Percentiles rank a stretch among this genome's conserved stretches.
Conservation (phyloP, 2,888 invertebrate species). For the Ichneumoninae sp. region DNA sequence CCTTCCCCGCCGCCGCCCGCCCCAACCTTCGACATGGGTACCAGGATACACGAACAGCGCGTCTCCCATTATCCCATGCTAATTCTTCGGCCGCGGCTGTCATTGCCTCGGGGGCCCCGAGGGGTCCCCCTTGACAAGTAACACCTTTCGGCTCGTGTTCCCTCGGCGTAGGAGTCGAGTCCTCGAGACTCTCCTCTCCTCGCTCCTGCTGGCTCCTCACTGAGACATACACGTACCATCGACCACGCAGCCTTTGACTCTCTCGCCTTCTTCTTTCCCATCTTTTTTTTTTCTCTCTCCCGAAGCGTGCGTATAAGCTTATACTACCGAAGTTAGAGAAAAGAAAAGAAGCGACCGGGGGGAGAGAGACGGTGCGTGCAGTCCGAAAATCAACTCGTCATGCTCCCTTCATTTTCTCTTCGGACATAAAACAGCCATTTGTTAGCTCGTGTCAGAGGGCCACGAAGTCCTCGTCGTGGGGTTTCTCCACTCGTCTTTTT, state of each 20-base stretch:
- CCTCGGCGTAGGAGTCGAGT: conserved; percentile 76
- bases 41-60: conserved; percentile 75
- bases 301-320: conserved; percentile 60
- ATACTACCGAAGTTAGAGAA: conserved; percentile 13
- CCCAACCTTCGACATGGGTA: conserved; percentile 76
- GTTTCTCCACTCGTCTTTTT: conserved; percentile 74
- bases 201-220: conserved; percentile 65
- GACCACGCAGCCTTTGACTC: conserved; percentile 63
- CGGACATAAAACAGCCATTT: conserved; percentile 84
- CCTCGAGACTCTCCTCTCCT: conserved; percentile 60
- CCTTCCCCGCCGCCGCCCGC: conserved; percentile 73
- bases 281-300: conserved; percentile 57
- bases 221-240: conserved; percentile 24
- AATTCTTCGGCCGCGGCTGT: conserved; percentile 83
- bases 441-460: conserved; percentile 82
- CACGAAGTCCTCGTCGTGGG: conserved; percentile 79
- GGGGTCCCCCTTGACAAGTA: conserved; percentile 81
- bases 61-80: conserved; percentile 84
- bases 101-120: conserved; percentile 81
- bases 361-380: conserved; percentile 70
- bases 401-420: conserved; percentile 84
- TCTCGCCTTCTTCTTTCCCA: conserved; percentile 53
- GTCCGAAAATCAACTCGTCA: conserved; percentile 84
- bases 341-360: conserved; percentile 9
- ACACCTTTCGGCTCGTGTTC: conserved; percentile 83